phyloP scores from a whole-genome alignment of 2,888 invertebrate species.

The Caenorhabditis sp. region DNA sequence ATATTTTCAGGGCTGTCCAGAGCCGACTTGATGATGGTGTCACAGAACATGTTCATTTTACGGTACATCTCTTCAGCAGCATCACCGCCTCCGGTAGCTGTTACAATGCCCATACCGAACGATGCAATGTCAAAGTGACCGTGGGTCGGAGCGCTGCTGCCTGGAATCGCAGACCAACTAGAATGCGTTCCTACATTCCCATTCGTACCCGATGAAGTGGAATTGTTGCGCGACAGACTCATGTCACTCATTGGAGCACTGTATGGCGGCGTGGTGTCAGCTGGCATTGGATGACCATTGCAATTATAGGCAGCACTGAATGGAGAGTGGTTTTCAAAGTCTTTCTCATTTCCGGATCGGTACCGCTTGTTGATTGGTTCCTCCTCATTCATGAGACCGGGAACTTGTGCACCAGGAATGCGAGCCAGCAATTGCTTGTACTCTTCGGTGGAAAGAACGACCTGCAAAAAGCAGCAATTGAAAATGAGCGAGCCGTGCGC shows the following conservation, averaged over 20 bases:
- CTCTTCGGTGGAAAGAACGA: slow-evolving; percentile 71
- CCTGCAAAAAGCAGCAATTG: slow-evolving; percentile 40
- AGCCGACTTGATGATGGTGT: slow-evolving; percentile 55
- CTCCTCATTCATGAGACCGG: slow-evolving; percentile 54
- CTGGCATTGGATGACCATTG: slow-evolving; percentile 57
- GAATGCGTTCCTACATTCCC: slow-evolving; percentile 18
- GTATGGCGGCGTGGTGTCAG: slow-evolving; percentile 53
- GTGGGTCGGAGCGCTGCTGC: slow-evolving; percentile 43
- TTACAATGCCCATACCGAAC: slow-evolving; percentile 63
- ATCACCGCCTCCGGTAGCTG: slow-evolving; percentile 60
- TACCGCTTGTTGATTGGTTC: slow-evolving; percentile 66
- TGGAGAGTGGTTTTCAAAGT: neutral
- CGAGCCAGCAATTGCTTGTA: slow-evolving; percentile 66
- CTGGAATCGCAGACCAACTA: slow-evolving; percentile 30
- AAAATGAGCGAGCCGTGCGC: neutral
- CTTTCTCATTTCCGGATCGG: neutral
- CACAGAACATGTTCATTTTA: slow-evolving; percentile 61
- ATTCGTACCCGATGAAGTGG: slow-evolving; percentile 48
- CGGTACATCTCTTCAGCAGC: slow-evolving; percentile 61
- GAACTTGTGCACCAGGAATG: slow-evolving; percentile 52
- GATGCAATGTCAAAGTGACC: slow-evolving; percentile 52
- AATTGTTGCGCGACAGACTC: slow-evolving; percentile 54
- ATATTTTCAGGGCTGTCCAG: slow-evolving; percentile 63
- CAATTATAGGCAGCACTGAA: slow-evolving; percentile 58
- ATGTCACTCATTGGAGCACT: slow-evolving; percentile 56